Conservation (phyloP, 2,797 vertebrate species). For the Nothura maculosa region DNA sequence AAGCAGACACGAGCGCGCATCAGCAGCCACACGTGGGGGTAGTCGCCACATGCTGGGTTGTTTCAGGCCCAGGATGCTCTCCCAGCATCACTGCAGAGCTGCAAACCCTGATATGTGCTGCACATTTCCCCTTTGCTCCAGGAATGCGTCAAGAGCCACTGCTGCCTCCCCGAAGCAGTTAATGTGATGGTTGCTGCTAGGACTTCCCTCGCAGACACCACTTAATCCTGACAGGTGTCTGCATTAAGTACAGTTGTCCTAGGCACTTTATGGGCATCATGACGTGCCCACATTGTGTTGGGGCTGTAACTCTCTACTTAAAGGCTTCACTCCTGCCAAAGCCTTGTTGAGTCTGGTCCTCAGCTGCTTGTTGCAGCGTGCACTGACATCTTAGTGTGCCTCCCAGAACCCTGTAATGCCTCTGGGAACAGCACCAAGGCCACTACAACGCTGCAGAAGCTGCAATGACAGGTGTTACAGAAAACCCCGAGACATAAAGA, state of each 20-base stretch:
- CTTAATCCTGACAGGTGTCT: rapidly evolving
- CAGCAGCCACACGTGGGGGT: background rate
- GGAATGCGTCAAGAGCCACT: no score
- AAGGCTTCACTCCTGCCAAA: no score
- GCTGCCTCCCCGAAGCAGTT: no score
- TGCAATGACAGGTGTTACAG: background rate
- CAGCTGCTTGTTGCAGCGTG: background rate
- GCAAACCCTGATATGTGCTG: no score
- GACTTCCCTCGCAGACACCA: background rate
- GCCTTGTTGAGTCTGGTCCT: background rate
- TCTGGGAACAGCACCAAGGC: background rate
- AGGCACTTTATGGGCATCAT: background rate
- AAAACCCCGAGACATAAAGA: background rate
- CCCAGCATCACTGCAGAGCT: no score
- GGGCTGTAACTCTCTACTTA: no score
- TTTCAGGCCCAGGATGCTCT: no score
- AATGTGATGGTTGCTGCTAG: no score
- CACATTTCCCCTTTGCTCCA: no score
- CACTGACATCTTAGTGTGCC: background rate
- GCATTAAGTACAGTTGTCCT: background rate
- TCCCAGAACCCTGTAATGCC: background rate
- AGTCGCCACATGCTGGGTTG: background rate
- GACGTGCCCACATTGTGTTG: no score
- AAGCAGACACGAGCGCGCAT: background rate
- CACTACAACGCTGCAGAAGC: rapidly evolving